Percentiles rank a stretch among this genome's conserved stretches.
Evolutionary conservation across 2,888 invertebrate species (phyloP).

Genomic region (Hemithea aestivaria): DNA sequence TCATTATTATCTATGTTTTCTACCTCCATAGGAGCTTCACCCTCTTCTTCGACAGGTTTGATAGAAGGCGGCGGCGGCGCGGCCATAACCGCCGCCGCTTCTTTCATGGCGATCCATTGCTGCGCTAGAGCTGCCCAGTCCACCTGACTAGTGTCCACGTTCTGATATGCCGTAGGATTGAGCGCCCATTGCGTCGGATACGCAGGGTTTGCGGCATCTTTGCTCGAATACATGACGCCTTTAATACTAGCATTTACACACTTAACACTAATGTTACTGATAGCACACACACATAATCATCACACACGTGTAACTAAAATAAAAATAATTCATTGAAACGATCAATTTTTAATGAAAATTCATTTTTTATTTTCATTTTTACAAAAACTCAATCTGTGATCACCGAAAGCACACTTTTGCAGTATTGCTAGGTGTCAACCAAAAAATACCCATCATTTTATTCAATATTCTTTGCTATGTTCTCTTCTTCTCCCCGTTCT

Average conservation of each 20-base stretch:
- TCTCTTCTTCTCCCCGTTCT: no score
- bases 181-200: conserved; percentile 89
- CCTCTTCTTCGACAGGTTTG: conserved; percentile 80
- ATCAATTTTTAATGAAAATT: background rate
- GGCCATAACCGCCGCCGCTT: conserved; percentile 80
- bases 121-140: conserved; percentile 98
- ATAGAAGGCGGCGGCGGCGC: conserved; percentile 80
- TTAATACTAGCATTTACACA: conserved; percentile 22
- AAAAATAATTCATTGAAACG: conserved; percentile 32
- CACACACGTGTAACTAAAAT: background rate
- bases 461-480: no score
- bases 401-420: conserved; percentile 2
- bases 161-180: conserved; percentile 89
- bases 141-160: conserved; percentile 90
- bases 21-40: conserved; percentile 93
- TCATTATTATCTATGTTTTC: conserved; percentile 82
- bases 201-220: conserved; percentile 81
- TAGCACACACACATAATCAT: conserved; percentile 6
- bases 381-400: no score
- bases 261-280: conserved; percentile 2
- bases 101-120: conserved; percentile 98
- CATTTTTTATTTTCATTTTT: conserved; percentile 36
- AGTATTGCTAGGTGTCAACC: conserved; percentile 3
- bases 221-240: conserved; percentile 76
- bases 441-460: no score